Base-by-base conservation (phyloP, 2,797 vertebrate species). In the Rhadinocentrus ornatus region DNA sequence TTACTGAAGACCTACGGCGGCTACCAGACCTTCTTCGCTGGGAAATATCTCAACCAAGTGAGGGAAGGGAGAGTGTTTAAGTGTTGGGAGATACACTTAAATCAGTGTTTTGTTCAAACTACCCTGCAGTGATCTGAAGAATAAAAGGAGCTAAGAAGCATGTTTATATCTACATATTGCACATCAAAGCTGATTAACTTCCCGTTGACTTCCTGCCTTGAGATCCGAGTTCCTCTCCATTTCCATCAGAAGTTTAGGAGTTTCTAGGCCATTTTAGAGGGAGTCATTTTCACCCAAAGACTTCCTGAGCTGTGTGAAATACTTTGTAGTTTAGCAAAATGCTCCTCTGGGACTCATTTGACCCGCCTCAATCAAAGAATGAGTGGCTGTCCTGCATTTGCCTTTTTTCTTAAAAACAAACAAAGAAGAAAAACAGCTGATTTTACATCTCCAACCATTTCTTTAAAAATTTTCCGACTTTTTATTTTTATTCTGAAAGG, bases 21-120 rank as follows among this genome's bases (percentile, higher is more conserved):
- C n/a, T 99, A 99, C 89, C 96, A 98, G 77, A 99, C 97, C 0
- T 99, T 99, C 88, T 99, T 98, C 69, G 97, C 97, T 59, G 98
- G 98, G 67, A 99, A 99, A 73, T 99, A 99, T 70, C 94, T 99
- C 62, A 99, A 99, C 84, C 96, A 99, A 96, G 98, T 98, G 32
- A 48, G 35, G n/a, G 6, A 48, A 29, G 9, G 3, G 13, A 5
- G 2, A 20, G 18, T 20, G 18, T 20, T 9, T 50, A 32, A 32
- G 31, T 32, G 31, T 32, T 32, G n/a, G 11, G 22, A 39, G 4
- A 39, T 39, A 16, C 13, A 39, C 15, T 16, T 15, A 39, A 39
- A 39, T 12, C 35, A 12, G 35, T 37, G 11, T 27, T 53, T 53
- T 29, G 26, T 6, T n/a, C 44, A 46, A 46, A 46, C 18, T 46